These are phyloP conservation scores for Amphimallon solstitiale DNA, from an alignment of 2,888 invertebrate species.

Conservation along the genomic window DNA sequence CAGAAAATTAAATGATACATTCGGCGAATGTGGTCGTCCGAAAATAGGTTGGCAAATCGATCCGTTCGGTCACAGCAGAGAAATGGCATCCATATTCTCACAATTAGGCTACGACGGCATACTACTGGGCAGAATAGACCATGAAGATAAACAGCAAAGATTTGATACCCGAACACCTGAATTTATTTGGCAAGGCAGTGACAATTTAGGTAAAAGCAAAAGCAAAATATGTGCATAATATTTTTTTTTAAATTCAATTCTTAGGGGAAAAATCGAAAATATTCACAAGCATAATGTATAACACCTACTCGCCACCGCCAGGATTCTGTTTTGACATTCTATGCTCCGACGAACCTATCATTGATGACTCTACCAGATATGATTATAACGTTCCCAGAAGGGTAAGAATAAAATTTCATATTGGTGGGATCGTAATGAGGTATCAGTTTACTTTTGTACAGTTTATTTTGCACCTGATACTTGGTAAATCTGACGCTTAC, in stretches of 20 bases:
- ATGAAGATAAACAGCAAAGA: constrained; percentile 79
- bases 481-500: too few species aligned
- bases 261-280: constrained; percentile 73
- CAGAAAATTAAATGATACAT: constrained; percentile 69
- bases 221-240: not conserved
- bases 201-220: constrained; percentile 70
- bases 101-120: constrained; percentile 91
- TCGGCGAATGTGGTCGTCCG: constrained; percentile 78
- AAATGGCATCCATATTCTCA: constrained; percentile 83
- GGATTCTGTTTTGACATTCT: constrained; percentile 95
- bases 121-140: constrained; percentile 88
- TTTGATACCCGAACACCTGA: constrained; percentile 74
- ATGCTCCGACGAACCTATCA: constrained; percentile 85
- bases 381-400: constrained; percentile 83
- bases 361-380: constrained; percentile 82
- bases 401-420: constrained; percentile 65
- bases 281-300: constrained; percentile 86
- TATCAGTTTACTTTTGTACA: not conserved
- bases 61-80: constrained; percentile 87
- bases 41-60: constrained; percentile 85
- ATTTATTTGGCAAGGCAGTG: constrained; percentile 84
- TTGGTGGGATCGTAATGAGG: not conserved
- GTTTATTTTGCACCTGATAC: too few species aligned
- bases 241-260: constrained; percentile 38
- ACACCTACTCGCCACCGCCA: constrained; percentile 84